Evolutionary conservation across 2,888 invertebrate genomes (phyloP).

Genomic region (Hirtodrosophila histrioides): DNA sequence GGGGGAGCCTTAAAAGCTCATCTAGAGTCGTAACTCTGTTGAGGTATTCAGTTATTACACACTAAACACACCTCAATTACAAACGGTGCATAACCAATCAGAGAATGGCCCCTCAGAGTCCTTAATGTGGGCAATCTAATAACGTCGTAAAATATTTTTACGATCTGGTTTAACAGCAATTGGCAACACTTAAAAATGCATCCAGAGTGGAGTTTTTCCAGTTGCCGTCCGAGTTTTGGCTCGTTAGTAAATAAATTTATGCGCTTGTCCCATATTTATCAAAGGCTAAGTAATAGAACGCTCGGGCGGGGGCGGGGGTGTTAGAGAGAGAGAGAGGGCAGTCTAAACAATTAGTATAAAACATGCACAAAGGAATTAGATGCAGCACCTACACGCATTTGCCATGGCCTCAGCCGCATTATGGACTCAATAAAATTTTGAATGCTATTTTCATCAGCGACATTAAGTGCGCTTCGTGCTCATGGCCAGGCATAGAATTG

Average conservation of each 20-base stretch:
- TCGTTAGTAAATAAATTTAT: slow-evolving; percentile 73
- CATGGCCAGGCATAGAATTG: slow-evolving; percentile 33
- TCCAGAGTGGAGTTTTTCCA: slow-evolving; percentile 25
- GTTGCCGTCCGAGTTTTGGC: slow-evolving; percentile 28
- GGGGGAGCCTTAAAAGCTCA: too few relatives aligned
- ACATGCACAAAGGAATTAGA: slow-evolving; percentile 44
- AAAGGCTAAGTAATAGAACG: background rate
- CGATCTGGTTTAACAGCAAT: slow-evolving; percentile 52
- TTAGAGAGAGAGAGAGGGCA: slow-evolving; percentile 1
- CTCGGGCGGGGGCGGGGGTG: background rate
- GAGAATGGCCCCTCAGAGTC: slow-evolving; percentile 23
- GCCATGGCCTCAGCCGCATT: slow-evolving; percentile 35
- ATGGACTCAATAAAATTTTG: slow-evolving; percentile 61
- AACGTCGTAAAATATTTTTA: slow-evolving; percentile 57
- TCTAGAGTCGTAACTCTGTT: slow-evolving; percentile 2
- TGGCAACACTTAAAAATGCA: slow-evolving; percentile 56
- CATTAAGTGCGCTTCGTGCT: slow-evolving; percentile 33
- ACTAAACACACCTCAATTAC: slow-evolving; percentile 52
- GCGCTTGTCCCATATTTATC: slow-evolving; percentile 71
- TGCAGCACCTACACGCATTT: slow-evolving; percentile 24
- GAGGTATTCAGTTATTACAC: slow-evolving; percentile 28
- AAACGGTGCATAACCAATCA: slow-evolving; percentile 59
- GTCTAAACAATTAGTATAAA: slow-evolving; percentile 62
- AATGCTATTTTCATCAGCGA: slow-evolving; percentile 47
- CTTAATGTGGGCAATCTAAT: slow-evolving; percentile 38